Percentiles rank a stretch among this genome's conserved stretches.
These are phyloP conservation scores for Lithobates pipiens DNA, from an alignment of 2,797 vertebrate genomes.

Conservation along the genomic window DNA sequence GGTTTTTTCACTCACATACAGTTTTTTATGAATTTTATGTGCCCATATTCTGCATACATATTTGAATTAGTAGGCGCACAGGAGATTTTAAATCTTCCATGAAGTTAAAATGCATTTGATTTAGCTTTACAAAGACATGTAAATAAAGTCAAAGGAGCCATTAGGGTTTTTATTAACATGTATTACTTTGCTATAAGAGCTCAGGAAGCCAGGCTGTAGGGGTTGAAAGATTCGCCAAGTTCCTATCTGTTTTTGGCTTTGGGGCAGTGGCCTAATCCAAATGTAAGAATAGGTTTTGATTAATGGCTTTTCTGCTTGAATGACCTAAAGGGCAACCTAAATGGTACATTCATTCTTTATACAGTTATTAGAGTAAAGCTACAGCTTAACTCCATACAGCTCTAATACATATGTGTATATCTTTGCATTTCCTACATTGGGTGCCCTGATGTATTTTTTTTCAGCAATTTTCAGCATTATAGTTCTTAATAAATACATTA, in stretches of 20 bases:
- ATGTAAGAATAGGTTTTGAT: constrained; percentile 42
- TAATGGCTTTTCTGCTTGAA: constrained; percentile 33
- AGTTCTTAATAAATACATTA: background rate
- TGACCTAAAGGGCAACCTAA: constrained; percentile 44
- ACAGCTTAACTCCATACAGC: background rate
- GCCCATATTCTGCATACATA: background rate
- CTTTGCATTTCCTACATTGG: background rate
- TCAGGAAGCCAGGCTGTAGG: constrained; percentile 14
- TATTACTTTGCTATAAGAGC: background rate
- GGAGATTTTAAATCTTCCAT: background rate
- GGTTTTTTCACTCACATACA: no score
- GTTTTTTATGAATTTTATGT: background rate
- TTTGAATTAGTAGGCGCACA: background rate
- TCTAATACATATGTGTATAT: background rate
- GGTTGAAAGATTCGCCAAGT: constrained; percentile 13
- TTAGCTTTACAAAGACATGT: no score
- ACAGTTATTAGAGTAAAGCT: constrained; percentile 1
- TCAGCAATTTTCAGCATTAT: background rate
- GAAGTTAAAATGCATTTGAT: no score
- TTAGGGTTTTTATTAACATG: constrained; percentile 23
- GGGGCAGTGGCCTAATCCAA: constrained; percentile 38
- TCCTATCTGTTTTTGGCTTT: constrained; percentile 18
- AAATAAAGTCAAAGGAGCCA: background rate
- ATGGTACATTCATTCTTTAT: constrained; percentile 33
- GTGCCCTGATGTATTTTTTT: background rate